These are phyloP conservation scores for Ylistrum balloti DNA, from an alignment of 1,140 invertebrate species.

Conservation along the genomic window DNA sequence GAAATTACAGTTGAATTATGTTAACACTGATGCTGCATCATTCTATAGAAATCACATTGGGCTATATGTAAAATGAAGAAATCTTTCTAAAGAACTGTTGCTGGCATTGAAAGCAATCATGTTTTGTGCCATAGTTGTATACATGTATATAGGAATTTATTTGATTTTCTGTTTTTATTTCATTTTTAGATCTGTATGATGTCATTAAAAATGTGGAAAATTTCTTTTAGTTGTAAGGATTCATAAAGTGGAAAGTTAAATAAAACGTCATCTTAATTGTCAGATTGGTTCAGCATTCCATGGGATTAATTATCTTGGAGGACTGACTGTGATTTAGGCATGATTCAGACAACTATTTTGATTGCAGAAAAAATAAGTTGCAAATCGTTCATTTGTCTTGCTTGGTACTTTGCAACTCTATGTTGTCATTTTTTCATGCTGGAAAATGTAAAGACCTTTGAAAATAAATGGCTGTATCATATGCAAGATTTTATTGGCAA, in stretches of 20 bases:
- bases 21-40: too few relatives aligned
- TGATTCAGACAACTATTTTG: not conserved
- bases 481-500: too few relatives aligned
- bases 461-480: too few relatives aligned
- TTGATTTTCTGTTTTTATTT: constrained; percentile 11
- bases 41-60: too few relatives aligned
- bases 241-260: not conserved
- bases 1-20: too few relatives aligned
- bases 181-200: constrained; percentile 1
- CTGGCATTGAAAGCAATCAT: not conserved
- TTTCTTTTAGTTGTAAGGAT: not conserved
- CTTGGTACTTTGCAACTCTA: too few relatives aligned
- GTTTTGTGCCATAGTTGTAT: constrained; percentile 20
- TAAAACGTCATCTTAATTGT: not conserved
- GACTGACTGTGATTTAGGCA: not conserved
- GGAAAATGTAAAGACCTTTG: too few relatives aligned
- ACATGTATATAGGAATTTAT: not conserved
- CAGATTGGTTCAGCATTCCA: not conserved
- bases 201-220: not conserved
- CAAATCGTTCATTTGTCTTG: too few relatives aligned
- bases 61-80: too few relatives aligned
- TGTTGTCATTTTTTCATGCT: too few relatives aligned
- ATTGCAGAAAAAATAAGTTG: too few relatives aligned
- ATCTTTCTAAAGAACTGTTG: not conserved
- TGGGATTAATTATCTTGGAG: not conserved